Evolutionary conservation across 2,113 vertebrate genomes (phyloP), one percentile per base, ranked within the genome.

Genomic region (Phaethon lepturus): DNA sequence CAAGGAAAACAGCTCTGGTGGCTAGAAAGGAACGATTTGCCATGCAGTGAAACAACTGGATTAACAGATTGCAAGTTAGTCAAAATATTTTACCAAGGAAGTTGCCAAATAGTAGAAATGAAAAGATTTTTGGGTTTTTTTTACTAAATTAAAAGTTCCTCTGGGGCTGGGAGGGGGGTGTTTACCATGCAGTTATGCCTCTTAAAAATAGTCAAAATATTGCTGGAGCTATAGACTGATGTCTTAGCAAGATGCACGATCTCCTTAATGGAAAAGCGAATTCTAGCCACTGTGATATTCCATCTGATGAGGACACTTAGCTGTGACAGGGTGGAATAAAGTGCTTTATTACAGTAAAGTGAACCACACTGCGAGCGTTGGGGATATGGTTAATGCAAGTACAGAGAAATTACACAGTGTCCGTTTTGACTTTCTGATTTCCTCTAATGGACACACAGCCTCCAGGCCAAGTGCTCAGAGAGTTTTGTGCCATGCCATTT

Each of bases 351-450:
- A 80, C 69, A 91, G 66, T 55, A 40, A 75, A 83, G 88, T 71
- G 88, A 95, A 62, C 67, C 75, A 83, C 52, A 53, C 47, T 80
- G 87, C 1, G 25, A 73, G 58, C 67, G 79, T 84, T 88, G 71
- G 67, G 78, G 66, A 78, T 88, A 55, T 18, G 68, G 88, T 83
- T 95, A 97, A 94, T 83, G 85, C 75, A 86, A 92, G 67, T 40
- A 95, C 55, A 71, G 85, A 94, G 71, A 93, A 92, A 95, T 96
- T 96, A 96, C 56, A 68, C 33, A 49, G 71, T 59, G 55, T 67
- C 82, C 83, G 63, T 86, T 96, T 93, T 92, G 95, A 94, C 90
- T 93, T 95, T 92, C 85, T 86, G 92, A 93, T 93, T 94, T 92
- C 78, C 85, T 90, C 88, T 95, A 94, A 94, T 74, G 90, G 93